Evolutionary conservation across 2,113 vertebrate species (phyloP).

Genomic region (Antigone vipio): DNA sequence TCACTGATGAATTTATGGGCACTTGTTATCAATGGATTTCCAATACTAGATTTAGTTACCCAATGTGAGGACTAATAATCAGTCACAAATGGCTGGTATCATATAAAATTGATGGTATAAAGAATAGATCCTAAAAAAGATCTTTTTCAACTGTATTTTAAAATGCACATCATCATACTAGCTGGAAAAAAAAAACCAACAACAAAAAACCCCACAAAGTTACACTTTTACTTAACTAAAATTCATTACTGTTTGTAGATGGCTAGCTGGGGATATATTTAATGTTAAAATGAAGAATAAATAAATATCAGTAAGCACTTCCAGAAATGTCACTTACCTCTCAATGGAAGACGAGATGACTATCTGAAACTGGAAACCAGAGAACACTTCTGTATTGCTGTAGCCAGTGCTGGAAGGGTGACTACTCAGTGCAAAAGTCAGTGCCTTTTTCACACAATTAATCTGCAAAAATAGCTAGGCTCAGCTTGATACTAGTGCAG

Average conservation of each 20-base stretch:
- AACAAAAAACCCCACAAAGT: neutral
- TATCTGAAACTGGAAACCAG: neutral
- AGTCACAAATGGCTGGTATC: neutral
- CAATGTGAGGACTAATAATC: neutral
- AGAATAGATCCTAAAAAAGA: neutral
- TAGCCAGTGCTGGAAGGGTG: neutral
- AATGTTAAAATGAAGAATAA: neutral
- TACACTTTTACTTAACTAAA: neutral
- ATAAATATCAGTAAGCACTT: neutral
- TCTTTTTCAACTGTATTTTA: neutral
- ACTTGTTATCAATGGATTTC: neutral
- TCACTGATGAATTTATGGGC: neutral
- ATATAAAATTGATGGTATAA: neutral
- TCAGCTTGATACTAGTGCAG: neutral
- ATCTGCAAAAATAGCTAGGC: neutral
- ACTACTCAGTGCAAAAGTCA: neutral
- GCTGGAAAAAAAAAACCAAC: neutral
- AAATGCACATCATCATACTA: neutral
- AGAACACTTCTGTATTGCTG: neutral
- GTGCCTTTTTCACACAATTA: neutral
- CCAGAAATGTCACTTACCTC: neutral
- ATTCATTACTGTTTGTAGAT: neutral
- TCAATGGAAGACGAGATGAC: neutral
- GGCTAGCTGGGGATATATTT: neutral
- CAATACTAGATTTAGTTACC: neutral